A percentile compares a stretch with the other conserved stretches of the same genome.
These are phyloP conservation scores for Tetheella fluctuosa DNA, from an alignment of 2,888 invertebrate genomes.

Conservation along the genomic window DNA sequence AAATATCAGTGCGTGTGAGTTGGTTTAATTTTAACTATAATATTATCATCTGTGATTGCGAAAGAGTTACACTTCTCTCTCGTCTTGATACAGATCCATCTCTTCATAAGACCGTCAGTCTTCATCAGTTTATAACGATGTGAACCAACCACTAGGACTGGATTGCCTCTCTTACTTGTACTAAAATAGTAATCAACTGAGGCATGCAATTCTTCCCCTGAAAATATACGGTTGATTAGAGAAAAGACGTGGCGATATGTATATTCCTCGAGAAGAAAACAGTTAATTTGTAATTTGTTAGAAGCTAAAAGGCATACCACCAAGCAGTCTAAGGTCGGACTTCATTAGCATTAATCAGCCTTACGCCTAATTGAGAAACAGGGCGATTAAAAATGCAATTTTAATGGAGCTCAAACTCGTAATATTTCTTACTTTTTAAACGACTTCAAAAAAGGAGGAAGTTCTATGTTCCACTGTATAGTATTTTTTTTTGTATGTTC, in stretches of 20 bases:
- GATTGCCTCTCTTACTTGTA: constrained; percentile 49
- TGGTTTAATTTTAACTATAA: constrained; percentile 40
- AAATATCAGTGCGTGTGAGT: constrained; percentile 42
- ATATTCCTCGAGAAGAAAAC: too few species aligned
- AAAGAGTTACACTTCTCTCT: constrained; percentile 48
- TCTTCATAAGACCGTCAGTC: constrained; percentile 29
- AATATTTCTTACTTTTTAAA: too few species aligned
- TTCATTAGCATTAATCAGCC: too few species aligned
- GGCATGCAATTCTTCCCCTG: constrained; percentile 33
- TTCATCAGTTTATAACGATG: constrained; percentile 50
- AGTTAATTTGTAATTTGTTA: too few species aligned
- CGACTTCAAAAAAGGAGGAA: too few species aligned
- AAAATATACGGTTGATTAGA: constrained; percentile 13
- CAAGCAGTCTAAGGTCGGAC: too few species aligned
- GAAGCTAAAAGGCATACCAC: too few species aligned
- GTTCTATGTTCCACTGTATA: too few species aligned
- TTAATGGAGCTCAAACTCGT: too few species aligned
- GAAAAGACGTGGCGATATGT: background rate
- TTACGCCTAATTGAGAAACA: too few species aligned
- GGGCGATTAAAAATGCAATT: too few species aligned
- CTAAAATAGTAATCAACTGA: constrained; percentile 46
- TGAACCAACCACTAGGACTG: constrained; percentile 43
- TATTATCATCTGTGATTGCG: constrained; percentile 43
- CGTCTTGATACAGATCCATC: constrained; percentile 57
- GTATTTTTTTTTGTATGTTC: too few species aligned